Conservation (phyloP, 2,113 vertebrate species). For the Phyllostomus hastatus region DNA sequence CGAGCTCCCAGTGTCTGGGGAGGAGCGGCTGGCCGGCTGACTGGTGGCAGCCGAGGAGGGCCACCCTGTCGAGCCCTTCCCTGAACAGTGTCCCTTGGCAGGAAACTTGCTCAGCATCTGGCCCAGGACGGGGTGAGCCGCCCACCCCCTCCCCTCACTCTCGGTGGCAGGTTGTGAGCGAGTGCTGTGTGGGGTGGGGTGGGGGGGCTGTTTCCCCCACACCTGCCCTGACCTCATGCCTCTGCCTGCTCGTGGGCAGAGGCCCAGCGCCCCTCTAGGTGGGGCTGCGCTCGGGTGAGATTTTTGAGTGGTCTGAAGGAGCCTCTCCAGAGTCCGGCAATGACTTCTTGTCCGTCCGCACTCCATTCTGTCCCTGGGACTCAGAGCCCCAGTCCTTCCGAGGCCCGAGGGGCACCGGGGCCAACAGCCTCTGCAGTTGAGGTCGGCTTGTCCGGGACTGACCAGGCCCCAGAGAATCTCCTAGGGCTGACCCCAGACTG, state of each 20-base stretch:
- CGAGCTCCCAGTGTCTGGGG: fast-evolving
- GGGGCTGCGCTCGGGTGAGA: background rate
- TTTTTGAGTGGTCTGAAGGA: background rate
- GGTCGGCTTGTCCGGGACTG: background rate
- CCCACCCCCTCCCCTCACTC: too few species aligned
- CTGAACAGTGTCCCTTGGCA: background rate
- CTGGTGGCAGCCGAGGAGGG: fast-evolving
- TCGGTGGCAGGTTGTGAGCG: fast-evolving
- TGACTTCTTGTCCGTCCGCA: too few species aligned
- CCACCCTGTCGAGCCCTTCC: background rate
- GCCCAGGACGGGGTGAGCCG: background rate
- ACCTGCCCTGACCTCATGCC: background rate
- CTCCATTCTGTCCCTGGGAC: background rate
- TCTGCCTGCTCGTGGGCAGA: background rate
- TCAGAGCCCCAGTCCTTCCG: background rate
- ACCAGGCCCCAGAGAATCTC: background rate
- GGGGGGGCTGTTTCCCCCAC: fast-evolving
- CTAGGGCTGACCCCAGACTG: background rate
- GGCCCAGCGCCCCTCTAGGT: too few species aligned
- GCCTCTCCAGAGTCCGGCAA: background rate
- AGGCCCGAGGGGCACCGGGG: background rate
- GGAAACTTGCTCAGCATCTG: background rate
- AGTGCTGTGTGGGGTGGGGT: background rate
- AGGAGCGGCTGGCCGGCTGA: fast-evolving
- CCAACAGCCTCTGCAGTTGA: background rate